A percentile compares a stretch with the other conserved stretches of the same genome.
These are phyloP conservation scores for Synergus gifuensis DNA, from an alignment of 2,888 invertebrate species.

Conservation along the genomic window DNA sequence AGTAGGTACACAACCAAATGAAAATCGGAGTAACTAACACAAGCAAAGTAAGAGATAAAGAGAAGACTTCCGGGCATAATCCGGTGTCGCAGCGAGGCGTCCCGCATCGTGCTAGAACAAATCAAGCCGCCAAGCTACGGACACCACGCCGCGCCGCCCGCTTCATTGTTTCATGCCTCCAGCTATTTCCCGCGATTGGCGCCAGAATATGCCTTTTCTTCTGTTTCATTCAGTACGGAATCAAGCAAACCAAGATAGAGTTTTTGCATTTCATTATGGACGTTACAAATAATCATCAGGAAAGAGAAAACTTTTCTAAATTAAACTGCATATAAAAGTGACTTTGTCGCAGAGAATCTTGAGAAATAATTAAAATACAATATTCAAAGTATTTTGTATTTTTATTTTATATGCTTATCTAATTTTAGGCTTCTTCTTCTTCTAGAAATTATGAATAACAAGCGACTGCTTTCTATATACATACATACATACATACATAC, in stretches of 20 bases:
- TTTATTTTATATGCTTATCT: not conserved
- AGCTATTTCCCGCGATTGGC: constrained; percentile 63
- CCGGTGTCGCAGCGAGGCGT: constrained; percentile 60
- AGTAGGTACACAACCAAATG: constrained; percentile 43
- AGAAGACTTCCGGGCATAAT: constrained; percentile 77
- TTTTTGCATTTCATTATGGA: not conserved
- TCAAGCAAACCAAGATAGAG: not conserved
- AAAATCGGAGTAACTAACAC: constrained; percentile 40
- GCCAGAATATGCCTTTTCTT: constrained; percentile 49
- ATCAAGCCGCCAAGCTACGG: constrained; percentile 69
- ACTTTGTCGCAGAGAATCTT: not conserved
- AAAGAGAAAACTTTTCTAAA: not conserved
- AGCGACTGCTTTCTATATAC: too few relatives aligned
- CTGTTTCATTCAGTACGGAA: not conserved
- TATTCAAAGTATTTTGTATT: not conserved
- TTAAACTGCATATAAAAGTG: not conserved
- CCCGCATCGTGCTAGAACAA: constrained; percentile 72
- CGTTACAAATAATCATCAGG: not conserved
- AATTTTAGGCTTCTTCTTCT: too few relatives aligned
- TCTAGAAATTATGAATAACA: too few relatives aligned
- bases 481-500: too few relatives aligned
- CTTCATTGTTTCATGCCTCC: constrained; percentile 68
- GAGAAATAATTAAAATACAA: not conserved
- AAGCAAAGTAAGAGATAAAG: constrained; percentile 65
- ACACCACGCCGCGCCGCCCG: constrained; percentile 67